Evolutionary conservation across 2,113 vertebrate genomes (phyloP).

Genomic region (Ceyx melanurus): DNA sequence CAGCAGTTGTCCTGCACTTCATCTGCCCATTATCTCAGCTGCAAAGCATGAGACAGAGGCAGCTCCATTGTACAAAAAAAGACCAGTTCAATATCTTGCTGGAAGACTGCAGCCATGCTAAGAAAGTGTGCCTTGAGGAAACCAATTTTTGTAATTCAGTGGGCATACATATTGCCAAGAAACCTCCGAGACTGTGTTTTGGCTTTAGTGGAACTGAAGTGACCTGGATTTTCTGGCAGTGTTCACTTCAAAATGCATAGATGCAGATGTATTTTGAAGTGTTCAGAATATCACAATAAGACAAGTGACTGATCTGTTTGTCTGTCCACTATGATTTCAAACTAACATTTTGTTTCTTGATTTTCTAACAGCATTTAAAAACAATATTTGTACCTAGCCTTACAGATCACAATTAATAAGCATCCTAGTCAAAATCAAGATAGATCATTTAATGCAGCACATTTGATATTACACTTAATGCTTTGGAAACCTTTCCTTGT

Average conservation of each 20-base stretch:
- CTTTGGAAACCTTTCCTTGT: conserved; percentile 6
- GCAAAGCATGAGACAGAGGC: background rate
- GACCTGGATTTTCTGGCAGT: background rate
- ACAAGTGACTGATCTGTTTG: background rate
- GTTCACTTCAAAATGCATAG: background rate
- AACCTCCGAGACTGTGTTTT: background rate
- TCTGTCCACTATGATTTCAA: background rate
- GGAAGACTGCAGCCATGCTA: background rate
- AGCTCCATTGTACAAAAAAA: background rate
- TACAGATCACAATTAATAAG: background rate
- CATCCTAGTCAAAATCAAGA: background rate
- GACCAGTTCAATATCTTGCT: background rate
- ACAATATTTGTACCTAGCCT: background rate
- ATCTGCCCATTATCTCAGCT: background rate
- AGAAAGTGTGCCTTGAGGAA: background rate
- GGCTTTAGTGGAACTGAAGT: background rate
- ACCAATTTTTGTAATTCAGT: background rate
- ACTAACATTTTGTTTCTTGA: too few species aligned
- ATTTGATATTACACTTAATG: background rate
- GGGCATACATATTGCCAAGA: background rate
- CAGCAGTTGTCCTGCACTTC: background rate
- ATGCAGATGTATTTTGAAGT: background rate
- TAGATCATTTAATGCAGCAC: background rate
- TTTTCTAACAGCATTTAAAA: background rate
- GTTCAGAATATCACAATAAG: background rate